phyloP scores from a whole-genome alignment of 2,113 vertebrate genomes.

The Lophura nycthemera region DNA sequence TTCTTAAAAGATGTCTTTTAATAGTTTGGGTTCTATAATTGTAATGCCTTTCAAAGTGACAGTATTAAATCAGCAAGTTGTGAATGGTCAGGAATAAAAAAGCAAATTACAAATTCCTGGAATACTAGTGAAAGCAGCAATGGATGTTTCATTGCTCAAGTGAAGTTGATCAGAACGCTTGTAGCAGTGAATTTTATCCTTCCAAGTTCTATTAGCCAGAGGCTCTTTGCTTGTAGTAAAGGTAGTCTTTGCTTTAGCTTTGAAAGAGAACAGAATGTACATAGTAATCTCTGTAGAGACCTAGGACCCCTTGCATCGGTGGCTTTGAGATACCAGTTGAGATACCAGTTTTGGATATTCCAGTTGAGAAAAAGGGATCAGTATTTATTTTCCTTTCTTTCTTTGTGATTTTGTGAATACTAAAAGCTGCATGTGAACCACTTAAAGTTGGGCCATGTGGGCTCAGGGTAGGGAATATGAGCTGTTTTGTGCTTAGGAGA shows the following conservation, averaged over 20 bases:
- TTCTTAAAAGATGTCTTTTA: background rate
- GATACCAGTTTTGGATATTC: background rate
- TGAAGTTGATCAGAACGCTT: background rate
- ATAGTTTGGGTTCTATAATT: background rate
- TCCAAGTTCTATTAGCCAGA: background rate
- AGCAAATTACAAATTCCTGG: background rate
- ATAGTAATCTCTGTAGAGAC: background rate
- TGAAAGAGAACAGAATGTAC: background rate
- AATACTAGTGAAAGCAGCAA: background rate
- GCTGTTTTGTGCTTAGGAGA: background rate
- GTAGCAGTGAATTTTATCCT: background rate
- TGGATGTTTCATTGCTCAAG: background rate
- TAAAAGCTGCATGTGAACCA: background rate
- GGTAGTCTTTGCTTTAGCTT: background rate
- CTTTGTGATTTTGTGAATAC: background rate
- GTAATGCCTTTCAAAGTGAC: background rate
- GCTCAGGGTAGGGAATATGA: no score
- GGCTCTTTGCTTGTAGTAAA: slow-evolving; percentile 13
- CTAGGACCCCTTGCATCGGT: background rate
- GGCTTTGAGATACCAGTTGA: background rate
- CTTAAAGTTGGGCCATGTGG: background rate
- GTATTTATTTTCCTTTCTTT: background rate
- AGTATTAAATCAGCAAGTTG: background rate
- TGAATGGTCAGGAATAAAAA: background rate
- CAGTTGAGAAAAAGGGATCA: background rate